These are phyloP conservation scores for Pseudochromis fuscus DNA, from an alignment of 2,797 vertebrate species.

Conservation along the genomic window DNA sequence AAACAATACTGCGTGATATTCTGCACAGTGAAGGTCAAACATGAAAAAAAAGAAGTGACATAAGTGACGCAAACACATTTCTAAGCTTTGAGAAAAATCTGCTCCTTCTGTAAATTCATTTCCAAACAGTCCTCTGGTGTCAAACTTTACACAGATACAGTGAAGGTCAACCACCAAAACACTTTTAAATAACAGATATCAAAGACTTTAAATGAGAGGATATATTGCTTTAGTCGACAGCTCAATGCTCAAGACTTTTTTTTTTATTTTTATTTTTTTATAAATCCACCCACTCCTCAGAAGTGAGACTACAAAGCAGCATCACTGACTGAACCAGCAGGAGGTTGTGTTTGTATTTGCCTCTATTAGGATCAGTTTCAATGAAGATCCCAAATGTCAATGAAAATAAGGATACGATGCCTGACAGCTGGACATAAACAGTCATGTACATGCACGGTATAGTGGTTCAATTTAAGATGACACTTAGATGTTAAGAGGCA, in stretches of 20 bases:
- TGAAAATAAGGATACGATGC: conserved; percentile 1
- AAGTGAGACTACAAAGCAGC: neutral
- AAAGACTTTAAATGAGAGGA: too few species aligned
- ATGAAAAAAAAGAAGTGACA: neutral
- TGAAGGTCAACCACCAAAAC: neutral
- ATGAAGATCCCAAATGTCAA: conserved; percentile 1
- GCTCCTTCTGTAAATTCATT: neutral
- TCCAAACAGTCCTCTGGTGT: conserved; percentile 1
- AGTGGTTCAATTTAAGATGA: too few species aligned
- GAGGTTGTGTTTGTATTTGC: neutral
- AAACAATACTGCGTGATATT: neutral
- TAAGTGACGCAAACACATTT: neutral
- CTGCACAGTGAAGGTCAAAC: conserved; percentile 2
- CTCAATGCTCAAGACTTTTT: neutral
- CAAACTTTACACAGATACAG: neutral
- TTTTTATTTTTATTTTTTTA: too few species aligned
- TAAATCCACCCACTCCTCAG: neutral
- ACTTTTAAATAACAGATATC: neutral
- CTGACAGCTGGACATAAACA: neutral
- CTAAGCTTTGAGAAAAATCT: neutral
- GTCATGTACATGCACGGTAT: too few species aligned
- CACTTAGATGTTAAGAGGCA: too few species aligned
- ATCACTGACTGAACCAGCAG: neutral
- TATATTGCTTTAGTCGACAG: neutral
- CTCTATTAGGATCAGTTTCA: neutral